These are phyloP conservation scores for Pseudopipra pipra DNA, from an alignment of 2,113 vertebrate species.

Conservation along the genomic window DNA sequence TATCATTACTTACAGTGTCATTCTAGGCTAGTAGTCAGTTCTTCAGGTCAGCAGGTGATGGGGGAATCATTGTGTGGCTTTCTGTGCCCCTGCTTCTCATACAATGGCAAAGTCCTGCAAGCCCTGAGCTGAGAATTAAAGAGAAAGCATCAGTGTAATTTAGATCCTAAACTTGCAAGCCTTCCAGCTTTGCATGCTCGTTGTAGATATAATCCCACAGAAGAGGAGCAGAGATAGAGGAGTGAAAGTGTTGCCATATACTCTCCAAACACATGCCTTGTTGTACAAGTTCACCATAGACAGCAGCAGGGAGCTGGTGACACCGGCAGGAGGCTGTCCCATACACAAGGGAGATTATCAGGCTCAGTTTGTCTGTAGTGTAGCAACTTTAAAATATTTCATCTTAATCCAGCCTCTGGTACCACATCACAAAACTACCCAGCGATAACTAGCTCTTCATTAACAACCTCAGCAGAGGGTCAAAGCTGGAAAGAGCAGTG, in stretches of 20 bases:
- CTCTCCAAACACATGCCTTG: background rate
- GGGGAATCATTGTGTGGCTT: background rate
- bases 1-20: conserved; percentile 30
- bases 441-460: background rate
- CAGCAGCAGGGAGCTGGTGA: background rate
- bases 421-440: background rate
- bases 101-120: background rate
- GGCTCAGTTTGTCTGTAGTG: background rate
- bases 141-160: background rate
- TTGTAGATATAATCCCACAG: background rate
- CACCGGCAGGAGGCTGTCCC: background rate
- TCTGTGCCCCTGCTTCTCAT: background rate
- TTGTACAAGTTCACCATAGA: background rate
- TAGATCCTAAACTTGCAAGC: background rate
- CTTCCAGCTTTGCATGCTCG: background rate
- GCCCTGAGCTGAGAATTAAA: background rate
- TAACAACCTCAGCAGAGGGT: background rate
- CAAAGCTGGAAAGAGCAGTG: background rate
- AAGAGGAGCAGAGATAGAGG: background rate
- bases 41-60: background rate
- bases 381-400: background rate
- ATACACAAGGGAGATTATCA: background rate
- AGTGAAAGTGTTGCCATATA: background rate
- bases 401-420: background rate
- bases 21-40: background rate